Conservation (phyloP, 1,140 invertebrate genomes). For the Macrotrachela quadricornifera region DNA sequence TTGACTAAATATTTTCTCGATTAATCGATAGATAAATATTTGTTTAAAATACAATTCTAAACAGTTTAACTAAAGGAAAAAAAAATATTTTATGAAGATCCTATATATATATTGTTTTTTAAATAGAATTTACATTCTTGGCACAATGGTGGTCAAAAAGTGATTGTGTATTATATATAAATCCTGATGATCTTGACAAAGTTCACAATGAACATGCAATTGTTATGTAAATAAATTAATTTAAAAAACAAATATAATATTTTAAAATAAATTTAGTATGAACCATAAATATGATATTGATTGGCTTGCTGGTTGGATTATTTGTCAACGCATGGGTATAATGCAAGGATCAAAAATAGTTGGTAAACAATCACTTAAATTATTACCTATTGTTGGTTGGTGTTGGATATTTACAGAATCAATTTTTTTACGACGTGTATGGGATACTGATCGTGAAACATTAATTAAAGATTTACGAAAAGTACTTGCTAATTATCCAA, state of each 20-base stretch:
- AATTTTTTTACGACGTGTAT: conserved; percentile 71
- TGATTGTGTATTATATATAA: conserved; percentile 50
- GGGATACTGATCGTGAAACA: conserved; percentile 59
- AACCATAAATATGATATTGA: conserved; percentile 88
- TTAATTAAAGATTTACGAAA: conserved; percentile 56
- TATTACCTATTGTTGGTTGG: conserved; percentile 76
- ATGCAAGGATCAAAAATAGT: conserved; percentile 72
- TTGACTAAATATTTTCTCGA: too few relatives aligned
- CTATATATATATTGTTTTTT: background rate
- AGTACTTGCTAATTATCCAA: conserved; percentile 47
- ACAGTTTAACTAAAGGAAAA: too few relatives aligned
- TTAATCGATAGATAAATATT: too few relatives aligned
- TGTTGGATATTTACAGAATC: conserved; percentile 77
- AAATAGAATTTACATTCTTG: conserved; percentile 8
- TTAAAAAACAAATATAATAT: too few relatives aligned
- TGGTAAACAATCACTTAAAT: conserved; percentile 70
- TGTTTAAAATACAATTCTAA: too few relatives aligned
- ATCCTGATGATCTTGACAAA: conserved; percentile 50
- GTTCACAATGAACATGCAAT: conserved; percentile 68
- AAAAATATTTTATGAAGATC: too few relatives aligned
- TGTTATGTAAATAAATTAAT: conserved; percentile 33
- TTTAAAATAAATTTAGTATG: conserved; percentile 43
- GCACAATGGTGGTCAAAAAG: conserved; percentile 74
- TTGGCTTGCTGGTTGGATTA: conserved; percentile 70
- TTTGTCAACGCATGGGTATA: conserved; percentile 18